Evolutionary conservation across 2,888 invertebrate genomes (phyloP).

Genomic region (Stenotaenia linearis): DNA sequence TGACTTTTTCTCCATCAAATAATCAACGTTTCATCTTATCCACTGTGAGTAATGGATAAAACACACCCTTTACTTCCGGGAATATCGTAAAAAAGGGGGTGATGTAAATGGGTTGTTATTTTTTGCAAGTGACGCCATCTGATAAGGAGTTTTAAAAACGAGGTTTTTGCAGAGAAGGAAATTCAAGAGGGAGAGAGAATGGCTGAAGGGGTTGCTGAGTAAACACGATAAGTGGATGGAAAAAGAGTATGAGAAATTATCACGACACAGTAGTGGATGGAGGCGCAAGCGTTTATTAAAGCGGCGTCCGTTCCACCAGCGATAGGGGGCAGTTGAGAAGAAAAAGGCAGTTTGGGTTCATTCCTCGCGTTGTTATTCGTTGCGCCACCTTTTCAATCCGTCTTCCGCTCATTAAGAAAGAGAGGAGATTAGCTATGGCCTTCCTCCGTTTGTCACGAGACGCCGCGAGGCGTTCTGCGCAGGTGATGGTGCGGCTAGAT

Average conservation of each 20-base stretch:
- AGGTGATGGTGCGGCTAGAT: not conserved
- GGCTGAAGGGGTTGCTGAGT: not conserved
- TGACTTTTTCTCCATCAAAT: no score
- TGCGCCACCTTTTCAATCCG: slow-evolving; percentile 14
- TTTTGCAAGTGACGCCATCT: not conserved
- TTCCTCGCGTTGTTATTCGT: not conserved
- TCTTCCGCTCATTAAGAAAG: slow-evolving; percentile 26
- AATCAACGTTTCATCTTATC: no score
- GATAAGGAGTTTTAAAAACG: not conserved
- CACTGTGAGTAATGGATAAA: no score
- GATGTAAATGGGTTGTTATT: not conserved
- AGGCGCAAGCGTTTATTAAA: not conserved
- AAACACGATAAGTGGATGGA: slow-evolving; percentile 11
- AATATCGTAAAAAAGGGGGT: no score
- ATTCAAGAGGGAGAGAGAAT: not conserved
- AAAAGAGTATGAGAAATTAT: not conserved
- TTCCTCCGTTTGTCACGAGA: slow-evolving; percentile 7
- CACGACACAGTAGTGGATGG: not conserved
- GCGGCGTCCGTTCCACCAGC: not conserved
- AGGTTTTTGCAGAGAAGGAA: not conserved
- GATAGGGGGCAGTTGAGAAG: slow-evolving; percentile 15
- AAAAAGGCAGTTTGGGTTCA: not conserved
- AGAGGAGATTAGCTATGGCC: not conserved
- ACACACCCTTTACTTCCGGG: no score
- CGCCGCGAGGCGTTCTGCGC: not conserved